Evolutionary conservation across 1,140 invertebrate genomes (phyloP).

Genomic region (Zaprionus camerounensis): DNA sequence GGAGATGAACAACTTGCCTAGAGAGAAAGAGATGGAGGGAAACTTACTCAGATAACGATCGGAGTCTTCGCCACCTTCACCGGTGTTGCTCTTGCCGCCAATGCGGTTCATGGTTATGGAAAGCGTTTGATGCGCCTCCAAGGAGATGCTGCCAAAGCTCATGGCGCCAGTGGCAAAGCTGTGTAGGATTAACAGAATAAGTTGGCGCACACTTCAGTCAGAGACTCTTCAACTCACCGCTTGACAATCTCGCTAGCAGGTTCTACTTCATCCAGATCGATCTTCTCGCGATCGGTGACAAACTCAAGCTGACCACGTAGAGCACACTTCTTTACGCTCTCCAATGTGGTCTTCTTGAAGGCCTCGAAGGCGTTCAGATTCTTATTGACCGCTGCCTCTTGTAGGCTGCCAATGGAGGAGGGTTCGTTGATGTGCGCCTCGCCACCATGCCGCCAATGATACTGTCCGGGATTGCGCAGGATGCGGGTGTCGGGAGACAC

Average conservation of each 20-base stretch:
- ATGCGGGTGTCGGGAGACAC: slow-evolving; percentile 90
- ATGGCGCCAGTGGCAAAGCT: slow-evolving; percentile 85
- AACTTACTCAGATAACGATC: slow-evolving; percentile 91
- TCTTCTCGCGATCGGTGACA: slow-evolving; percentile 89
- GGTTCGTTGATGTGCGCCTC: slow-evolving; percentile 99
- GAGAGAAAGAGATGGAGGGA: not conserved
- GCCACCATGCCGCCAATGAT: slow-evolving; percentile 98
- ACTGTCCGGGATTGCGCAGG: slow-evolving; percentile 96
- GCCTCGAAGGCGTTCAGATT: slow-evolving; percentile 93
- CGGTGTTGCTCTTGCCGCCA: slow-evolving; percentile 98
- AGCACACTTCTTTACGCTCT: slow-evolving; percentile 94
- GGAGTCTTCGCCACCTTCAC: slow-evolving; percentile 96
- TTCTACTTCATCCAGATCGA: slow-evolving; percentile 95
- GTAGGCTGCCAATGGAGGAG: slow-evolving; percentile 95
- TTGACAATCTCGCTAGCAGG: slow-evolving; percentile 98
- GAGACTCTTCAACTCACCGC: slow-evolving; percentile 86
- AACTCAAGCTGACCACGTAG: slow-evolving; percentile 96
- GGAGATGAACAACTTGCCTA: not conserved
- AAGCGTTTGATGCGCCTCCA: slow-evolving; percentile 97
- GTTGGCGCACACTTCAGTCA: not conserved
- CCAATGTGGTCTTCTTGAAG: slow-evolving; percentile 94
- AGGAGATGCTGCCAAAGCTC: slow-evolving; percentile 87
- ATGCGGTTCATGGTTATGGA: slow-evolving; percentile 99
- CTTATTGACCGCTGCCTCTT: slow-evolving; percentile 94
- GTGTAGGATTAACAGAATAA: not conserved